phyloP scores from a whole-genome alignment of 2,113 vertebrate genomes.

The Oplegnathus fasciatus region DNA sequence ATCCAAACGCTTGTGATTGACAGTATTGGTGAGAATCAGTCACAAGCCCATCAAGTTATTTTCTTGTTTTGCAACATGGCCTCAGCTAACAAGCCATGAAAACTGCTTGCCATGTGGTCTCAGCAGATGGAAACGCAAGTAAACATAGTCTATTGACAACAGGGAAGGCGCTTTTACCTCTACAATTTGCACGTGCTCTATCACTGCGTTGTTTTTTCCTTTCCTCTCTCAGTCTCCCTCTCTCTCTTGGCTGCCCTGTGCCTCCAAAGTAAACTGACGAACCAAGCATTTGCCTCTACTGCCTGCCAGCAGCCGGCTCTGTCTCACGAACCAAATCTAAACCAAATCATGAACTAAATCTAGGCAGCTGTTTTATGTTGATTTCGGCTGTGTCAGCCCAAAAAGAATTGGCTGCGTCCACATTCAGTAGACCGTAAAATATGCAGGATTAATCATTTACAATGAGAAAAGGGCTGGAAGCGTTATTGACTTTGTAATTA shows the following conservation, averaged over 20 bases:
- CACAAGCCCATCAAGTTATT: neutral
- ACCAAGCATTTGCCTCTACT: neutral
- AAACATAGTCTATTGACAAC: too few relatives aligned
- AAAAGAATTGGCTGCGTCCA: neutral
- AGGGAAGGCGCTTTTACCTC: too few relatives aligned
- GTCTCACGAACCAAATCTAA: neutral
- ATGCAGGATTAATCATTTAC: neutral
- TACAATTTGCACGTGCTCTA: too few relatives aligned
- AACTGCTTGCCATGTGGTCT: too few relatives aligned
- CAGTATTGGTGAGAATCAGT: neutral
- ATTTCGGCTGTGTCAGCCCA: conserved; percentile 3
- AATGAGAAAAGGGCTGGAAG: neutral
- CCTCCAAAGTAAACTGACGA: neutral
- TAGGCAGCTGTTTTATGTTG: neutral
- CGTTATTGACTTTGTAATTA: neutral
- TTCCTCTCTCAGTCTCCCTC: neutral
- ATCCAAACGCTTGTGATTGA: neutral
- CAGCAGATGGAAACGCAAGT: too few relatives aligned
- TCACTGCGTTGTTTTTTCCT: neutral
- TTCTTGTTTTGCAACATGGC: neutral
- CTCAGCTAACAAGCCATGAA: too few relatives aligned
- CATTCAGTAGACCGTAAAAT: neutral
- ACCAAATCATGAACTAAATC: neutral
- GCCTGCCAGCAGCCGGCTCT: neutral
- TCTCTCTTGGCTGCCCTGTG: neutral